Evolutionary conservation across 2,888 invertebrate species (phyloP), one percentile per base, ranked within the genome.

Genomic region (Tridacna gigas): DNA sequence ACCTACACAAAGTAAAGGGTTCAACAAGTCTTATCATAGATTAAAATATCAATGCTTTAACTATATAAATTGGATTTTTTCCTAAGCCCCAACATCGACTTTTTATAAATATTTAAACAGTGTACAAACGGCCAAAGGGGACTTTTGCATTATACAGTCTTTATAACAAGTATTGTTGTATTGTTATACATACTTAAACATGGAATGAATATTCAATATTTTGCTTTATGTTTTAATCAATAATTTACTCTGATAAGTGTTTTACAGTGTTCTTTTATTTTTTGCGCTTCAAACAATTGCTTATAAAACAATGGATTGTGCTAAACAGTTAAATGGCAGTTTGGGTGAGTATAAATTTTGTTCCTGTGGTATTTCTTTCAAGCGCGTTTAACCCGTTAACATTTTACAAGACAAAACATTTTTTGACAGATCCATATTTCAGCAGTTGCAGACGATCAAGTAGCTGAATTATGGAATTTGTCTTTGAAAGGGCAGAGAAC

Each of bases 11-110:
- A 56, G 20, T 20, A 56, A 56, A 56, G 20, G 20, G 9, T 51
- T 56, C 20, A 56, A 56, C 18, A 15, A 56, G 56, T 56, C 71
- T 75, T 75, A 75, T 75, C 63, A 63, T n/a, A 65, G 75, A 61
- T 63, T 63, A 75, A 63, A 47, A 65, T 75, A 75, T 75, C 75
- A 75, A 75, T 75, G 75, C 75, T 37, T 63, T 75, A 74, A 75
- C 75, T 63, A 63, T 75, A 75, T 75, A 63, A 75, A 47, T 63
- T 63, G 75, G 75, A 63, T 63, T 75, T 71, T 65, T 63, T 63
- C n/a, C 75, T 63, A 75, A 75, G 75, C 75, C 63, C 20, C 63
- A 63, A 63, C 37, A 75, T 47, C 75, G 65, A 63, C 37, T n/a
- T 51, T 51, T 51, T 71, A 71, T 71, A 71, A 71, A 71, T 71